Percentiles rank a stretch among this genome's conserved stretches.
phyloP scores from a whole-genome alignment of 2,888 invertebrate genomes.

The Netelia virgata region DNA sequence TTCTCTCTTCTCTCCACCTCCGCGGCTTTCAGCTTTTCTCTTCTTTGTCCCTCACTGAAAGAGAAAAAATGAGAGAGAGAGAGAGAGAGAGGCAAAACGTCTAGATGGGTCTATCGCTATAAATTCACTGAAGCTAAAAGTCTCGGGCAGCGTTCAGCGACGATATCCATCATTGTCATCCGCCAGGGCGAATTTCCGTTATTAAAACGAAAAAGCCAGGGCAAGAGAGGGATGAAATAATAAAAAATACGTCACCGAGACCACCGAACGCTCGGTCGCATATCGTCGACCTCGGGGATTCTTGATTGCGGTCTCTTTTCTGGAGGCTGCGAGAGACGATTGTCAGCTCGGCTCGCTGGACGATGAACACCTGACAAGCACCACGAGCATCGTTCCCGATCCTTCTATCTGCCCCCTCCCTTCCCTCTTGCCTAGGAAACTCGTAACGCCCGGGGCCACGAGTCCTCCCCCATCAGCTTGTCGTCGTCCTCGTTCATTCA shows the following conservation, averaged over 20 bases:
- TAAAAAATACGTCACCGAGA: constrained; percentile 38
- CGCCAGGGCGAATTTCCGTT: constrained; percentile 64
- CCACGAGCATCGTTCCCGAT: constrained; percentile 37
- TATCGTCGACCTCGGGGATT: constrained; percentile 50
- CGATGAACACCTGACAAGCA: constrained; percentile 58
- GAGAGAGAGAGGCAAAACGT: constrained; percentile 18
- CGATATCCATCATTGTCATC: constrained; percentile 69
- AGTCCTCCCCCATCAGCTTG: constrained; percentile 10
- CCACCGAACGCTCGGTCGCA: constrained; percentile 32
- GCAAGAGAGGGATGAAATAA: constrained; percentile 5
- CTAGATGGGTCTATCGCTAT: constrained; percentile 32
- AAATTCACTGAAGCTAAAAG: constrained; percentile 64
- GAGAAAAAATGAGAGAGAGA: constrained; percentile 1
- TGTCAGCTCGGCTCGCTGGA: constrained; percentile 32
- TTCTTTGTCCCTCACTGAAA: background rate
- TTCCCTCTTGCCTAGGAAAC: background rate
- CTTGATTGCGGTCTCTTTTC: constrained; percentile 65
- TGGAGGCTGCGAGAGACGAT: constrained; percentile 43
- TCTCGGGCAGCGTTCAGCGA: constrained; percentile 63
- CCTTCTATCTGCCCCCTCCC: background rate
- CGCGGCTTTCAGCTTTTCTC: background rate
- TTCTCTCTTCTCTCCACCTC: background rate
- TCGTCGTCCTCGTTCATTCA: background rate
- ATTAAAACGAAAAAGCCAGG: constrained; percentile 66
- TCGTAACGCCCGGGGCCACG: background rate